Evolutionary conservation across 2,888 invertebrate genomes (phyloP), one percentile per base, ranked within the genome.

Genomic region (Coelinius sp.): DNA sequence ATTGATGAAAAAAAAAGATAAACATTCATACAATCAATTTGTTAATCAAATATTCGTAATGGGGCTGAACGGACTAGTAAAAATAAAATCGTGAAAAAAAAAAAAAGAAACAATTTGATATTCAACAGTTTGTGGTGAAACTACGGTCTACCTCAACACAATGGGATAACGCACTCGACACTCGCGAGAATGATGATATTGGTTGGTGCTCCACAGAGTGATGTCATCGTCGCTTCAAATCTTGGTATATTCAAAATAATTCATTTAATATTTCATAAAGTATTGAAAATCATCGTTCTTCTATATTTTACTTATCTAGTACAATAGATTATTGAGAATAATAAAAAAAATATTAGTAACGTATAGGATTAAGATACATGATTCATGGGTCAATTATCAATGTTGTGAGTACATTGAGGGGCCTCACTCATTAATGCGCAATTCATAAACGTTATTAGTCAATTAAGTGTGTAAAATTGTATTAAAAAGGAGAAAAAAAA

Each of bases 401-500:
- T 86, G 86, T 84, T 86, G 86, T 86, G 82, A 86, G 86, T 86
- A 86, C 86, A 83, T 85, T 85, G 82, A 80, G 79, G 84, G 83
- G 82, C 84, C 86, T 69, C 71, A 59, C 14, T 38, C 20, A 31
- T 68, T 59, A 59, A 70, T 63, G 71, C 49, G 70, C 35, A 71
- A 49, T 63, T 46, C 70, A 66, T 62, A 59, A 68, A 68, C 71
- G 64, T 49, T 67, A 70, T 59, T 74, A 69, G 66, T 62, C 65
- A n/a, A 66, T 63, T 76, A 71, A 76, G 69, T 27, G 69, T 27
- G 62, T 72, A 73, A 75, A 74, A 70, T 75, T 12, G 46, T 71
- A 73, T 73, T 76, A 70, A 78, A 76, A 77, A 72, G 56, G 77
- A 74, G 75, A 71, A 71, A 78, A 77, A 77, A 71, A 53, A 78